Evolutionary conservation across 2,797 vertebrate species (phyloP), one percentile per base, ranked within the genome.

Genomic region (Odontamblyopus lacepedii): DNA sequence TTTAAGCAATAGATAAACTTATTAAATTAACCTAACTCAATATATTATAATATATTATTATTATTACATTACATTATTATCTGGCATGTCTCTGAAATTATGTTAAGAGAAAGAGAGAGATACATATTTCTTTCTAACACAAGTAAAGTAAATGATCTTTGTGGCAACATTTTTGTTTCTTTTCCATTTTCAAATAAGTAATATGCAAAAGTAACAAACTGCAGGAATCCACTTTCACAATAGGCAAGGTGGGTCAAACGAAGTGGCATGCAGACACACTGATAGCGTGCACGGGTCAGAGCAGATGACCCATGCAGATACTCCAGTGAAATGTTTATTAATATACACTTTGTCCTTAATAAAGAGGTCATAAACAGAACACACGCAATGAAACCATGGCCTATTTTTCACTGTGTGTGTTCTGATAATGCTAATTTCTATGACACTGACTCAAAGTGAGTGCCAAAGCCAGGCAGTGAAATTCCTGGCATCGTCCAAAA

Each of bases 401-500:
- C n/a, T 67, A 27, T 57, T 6, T 61, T 30, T 15, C 59, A 16
- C 29, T 6, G 29, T n/a, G 13, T 12, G 13, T 4, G 27, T 23
- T 12, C 19, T 50, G 18, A 66, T 66, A 27, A 65, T 26, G 26
- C 2, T 44, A 29, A 66, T 50, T 66, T 66, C 38, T 50, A 15
- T 16, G 13, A 6, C 63, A 48, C 23, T 11, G 26, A 23, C 63
- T 65, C 8, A 29, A 56, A 68, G 67, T 41, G 67, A 53, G 26
- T 56, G 66, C 30, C 23, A 38, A 57, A 77, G 70, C 69, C 73
- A 30, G 61, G 53, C 55, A 59, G 19, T 26, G 70, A 59, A 29
- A 68, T 32, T 51, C 27, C 64, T 62, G 64, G 66, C 41, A 74
- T 63, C 69, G 61, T 62, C 57, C 55, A 55, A 73, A 55, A 74